These are phyloP conservation scores for Cherax quadricarinatus DNA, from an alignment of 1,140 invertebrate genomes.

Conservation along the genomic window DNA sequence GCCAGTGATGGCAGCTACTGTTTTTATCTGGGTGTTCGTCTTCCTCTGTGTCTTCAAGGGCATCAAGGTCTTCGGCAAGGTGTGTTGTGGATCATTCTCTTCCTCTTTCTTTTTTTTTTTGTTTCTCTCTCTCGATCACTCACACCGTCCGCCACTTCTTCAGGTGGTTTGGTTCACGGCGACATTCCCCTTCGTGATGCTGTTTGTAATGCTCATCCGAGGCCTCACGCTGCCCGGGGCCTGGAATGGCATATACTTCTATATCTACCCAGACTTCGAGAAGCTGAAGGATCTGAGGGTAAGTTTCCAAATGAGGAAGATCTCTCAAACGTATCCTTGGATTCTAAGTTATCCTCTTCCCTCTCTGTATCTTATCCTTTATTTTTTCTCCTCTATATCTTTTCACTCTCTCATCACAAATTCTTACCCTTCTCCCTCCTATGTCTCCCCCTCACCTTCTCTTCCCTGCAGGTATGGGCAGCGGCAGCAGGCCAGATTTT, in stretches of 20 bases:
- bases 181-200: constrained; percentile 89
- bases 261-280: constrained; percentile 70
- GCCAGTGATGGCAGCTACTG: constrained; percentile 80
- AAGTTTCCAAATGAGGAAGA: constrained; percentile 10
- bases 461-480: constrained; percentile 80
- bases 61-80: constrained; percentile 86
- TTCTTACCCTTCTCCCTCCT: not conserved
- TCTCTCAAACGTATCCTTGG: too few species aligned
- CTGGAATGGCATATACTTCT: constrained; percentile 68
- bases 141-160: not conserved
- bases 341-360: not conserved
- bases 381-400: not conserved
- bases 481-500: constrained; percentile 92
- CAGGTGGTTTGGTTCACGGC: constrained; percentile 90
- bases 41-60: constrained; percentile 82
- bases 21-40: constrained; percentile 80
- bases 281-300: constrained; percentile 79
- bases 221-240: constrained; percentile 88
- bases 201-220: constrained; percentile 87
- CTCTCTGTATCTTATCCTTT: not conserved
- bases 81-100: constrained; percentile 74
- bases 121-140: not conserved
- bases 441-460: not conserved
- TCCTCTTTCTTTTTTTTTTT: not conserved
- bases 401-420: not conserved